Evolutionary conservation across 2,797 vertebrate genomes (phyloP).

Genomic region (Schizopygopsis pylzovi): DNA sequence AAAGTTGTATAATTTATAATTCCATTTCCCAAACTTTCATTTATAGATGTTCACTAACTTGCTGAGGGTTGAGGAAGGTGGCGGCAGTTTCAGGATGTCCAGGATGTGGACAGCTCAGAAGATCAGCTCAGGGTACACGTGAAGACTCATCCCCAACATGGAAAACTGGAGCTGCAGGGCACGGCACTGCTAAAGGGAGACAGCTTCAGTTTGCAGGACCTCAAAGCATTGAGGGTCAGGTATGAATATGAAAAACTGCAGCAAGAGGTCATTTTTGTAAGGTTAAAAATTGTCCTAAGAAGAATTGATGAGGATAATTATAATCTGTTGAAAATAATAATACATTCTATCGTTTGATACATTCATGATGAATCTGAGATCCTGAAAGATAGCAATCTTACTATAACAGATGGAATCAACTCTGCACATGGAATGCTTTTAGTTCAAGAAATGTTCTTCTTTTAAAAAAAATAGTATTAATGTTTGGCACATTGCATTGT

Average conservation of each 20-base stretch:
- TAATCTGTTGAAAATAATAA: neutral
- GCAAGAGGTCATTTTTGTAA: neutral
- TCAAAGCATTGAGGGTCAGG: slow-evolving; percentile 72
- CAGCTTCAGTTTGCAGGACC: slow-evolving; percentile 71
- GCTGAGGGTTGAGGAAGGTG: slow-evolving; percentile 77
- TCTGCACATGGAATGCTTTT: slow-evolving; percentile 78
- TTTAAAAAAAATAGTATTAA: neutral
- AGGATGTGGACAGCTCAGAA: slow-evolving; percentile 71
- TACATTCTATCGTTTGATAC: slow-evolving; percentile 64
- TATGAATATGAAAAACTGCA: slow-evolving; percentile 44
- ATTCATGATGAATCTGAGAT: slow-evolving; percentile 90
- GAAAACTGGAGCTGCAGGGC: slow-evolving; percentile 70
- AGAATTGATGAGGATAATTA: neutral
- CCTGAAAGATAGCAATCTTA: slow-evolving; percentile 81
- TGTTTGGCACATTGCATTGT: neutral
- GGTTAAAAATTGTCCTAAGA: neutral
- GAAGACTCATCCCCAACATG: slow-evolving; percentile 63
- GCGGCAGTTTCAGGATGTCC: slow-evolving; percentile 71
- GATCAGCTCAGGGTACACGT: slow-evolving; percentile 70
- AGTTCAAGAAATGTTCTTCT: slow-evolving; percentile 81
- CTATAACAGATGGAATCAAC: slow-evolving; percentile 87
- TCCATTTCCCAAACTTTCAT: neutral
- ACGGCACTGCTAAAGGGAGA: slow-evolving; percentile 63
- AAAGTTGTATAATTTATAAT: neutral
- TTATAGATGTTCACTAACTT: slow-evolving; percentile 77